phyloP scores from a whole-genome alignment of 2,888 invertebrate genomes.

The Antitype chi region DNA sequence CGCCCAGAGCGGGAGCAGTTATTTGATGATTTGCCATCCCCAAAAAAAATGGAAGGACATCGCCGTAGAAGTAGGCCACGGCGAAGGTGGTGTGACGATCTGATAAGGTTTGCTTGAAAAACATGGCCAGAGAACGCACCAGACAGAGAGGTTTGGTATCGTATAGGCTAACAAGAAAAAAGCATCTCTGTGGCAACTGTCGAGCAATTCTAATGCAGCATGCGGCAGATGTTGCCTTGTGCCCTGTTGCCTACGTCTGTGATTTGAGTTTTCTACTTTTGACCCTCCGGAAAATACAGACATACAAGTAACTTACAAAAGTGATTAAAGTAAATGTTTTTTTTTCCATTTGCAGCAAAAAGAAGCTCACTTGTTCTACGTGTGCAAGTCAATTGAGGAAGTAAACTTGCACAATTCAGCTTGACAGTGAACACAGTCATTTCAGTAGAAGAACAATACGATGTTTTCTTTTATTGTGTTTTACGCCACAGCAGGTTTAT shows the following conservation, averaged over 20 bases:
- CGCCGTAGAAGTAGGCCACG: background rate
- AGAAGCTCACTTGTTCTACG: background rate
- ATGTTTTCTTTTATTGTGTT: slow-evolving; percentile 1
- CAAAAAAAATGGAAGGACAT: background rate
- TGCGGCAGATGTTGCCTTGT: background rate
- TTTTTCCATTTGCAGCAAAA: background rate
- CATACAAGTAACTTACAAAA: background rate
- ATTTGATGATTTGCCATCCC: no score
- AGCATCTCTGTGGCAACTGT: background rate
- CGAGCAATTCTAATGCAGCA: background rate
- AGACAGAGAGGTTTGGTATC: background rate
- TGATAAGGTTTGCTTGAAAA: background rate
- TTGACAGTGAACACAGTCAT: slow-evolving; percentile 3
- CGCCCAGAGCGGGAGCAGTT: no score
- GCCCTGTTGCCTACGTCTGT: background rate
- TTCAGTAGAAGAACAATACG: slow-evolving; percentile 18
- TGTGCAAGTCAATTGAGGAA: background rate
- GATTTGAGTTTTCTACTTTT: background rate
- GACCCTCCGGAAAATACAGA: background rate
- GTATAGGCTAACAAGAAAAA: no score
- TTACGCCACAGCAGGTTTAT: slow-evolving; percentile 4
- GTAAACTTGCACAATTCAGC: background rate
- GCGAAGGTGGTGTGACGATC: background rate
- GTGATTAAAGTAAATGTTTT: background rate
- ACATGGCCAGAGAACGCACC: background rate